phyloP scores from a whole-genome alignment of 2,888 invertebrate genomes.

The Trachelus stipa region DNA sequence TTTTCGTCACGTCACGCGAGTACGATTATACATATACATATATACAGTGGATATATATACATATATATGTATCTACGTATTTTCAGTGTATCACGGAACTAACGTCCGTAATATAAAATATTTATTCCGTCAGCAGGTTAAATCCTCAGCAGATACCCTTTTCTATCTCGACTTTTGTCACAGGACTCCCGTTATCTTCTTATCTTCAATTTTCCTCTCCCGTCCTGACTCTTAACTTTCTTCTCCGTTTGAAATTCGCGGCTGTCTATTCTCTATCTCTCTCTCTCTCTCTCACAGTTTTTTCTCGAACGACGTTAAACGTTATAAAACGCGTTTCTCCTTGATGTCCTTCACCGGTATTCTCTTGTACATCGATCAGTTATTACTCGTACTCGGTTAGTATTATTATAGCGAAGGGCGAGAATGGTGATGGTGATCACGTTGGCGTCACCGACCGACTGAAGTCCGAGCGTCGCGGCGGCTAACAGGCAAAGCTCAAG shows the following conservation, averaged over 20 bases:
- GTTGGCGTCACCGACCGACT: constrained; percentile 60
- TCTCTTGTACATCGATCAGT: background rate
- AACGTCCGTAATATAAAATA: background rate
- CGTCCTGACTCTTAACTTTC: background rate
- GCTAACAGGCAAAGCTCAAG: constrained; percentile 55
- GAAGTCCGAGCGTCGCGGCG: constrained; percentile 53
- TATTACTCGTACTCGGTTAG: constrained; percentile 10
- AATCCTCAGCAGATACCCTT: background rate
- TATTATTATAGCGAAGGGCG: constrained; percentile 59
- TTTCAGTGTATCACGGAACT: background rate
- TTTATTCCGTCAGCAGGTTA: background rate
- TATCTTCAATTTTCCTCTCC: background rate
- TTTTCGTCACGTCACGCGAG: background rate
- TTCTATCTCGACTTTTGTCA: background rate
- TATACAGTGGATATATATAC: background rate
- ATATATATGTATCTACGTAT: background rate
- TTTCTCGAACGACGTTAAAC: background rate
- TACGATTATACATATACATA: background rate
- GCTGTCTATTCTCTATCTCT: background rate
- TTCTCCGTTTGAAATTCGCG: background rate
- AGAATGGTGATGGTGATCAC: constrained; percentile 45
- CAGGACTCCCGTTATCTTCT: background rate
- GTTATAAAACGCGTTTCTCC: background rate
- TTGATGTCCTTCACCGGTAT: background rate
- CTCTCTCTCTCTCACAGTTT: background rate